Conservation (phyloP, 2,888 invertebrate genomes). For the Xestoiulus laeticollis region DNA sequence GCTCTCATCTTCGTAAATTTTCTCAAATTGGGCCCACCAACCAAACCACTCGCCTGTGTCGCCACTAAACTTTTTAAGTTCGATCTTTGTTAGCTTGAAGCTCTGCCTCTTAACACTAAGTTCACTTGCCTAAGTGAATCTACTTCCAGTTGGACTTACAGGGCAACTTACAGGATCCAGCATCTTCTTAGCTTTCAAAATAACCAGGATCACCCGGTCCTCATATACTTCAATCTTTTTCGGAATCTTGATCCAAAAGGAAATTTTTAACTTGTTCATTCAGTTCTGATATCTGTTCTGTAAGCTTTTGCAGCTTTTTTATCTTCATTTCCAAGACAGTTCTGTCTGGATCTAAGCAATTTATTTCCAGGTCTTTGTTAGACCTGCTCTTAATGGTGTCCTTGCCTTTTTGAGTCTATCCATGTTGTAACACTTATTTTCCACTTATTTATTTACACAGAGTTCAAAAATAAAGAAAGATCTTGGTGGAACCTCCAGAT, state of each 20-base stretch:
- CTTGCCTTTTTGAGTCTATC: not conserved
- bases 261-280: not conserved
- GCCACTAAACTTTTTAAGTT: not conserved
- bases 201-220: not conserved
- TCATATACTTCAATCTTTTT: not conserved
- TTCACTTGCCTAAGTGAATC: not conserved
- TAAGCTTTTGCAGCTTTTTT: not conserved
- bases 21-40: constrained; percentile 48
- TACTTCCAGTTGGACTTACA: not conserved
- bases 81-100: not conserved
- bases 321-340: not conserved
- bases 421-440: not conserved
- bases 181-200: not conserved
- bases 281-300: not conserved
- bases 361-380: not conserved
- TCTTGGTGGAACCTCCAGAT: no score
- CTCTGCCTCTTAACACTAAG: not conserved
- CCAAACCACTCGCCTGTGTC: not conserved
- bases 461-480: no score
- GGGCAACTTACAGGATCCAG: not conserved
- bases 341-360: not conserved
- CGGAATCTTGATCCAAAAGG: not conserved
- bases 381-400: not conserved
- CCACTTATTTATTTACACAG: no score
- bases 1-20: constrained; percentile 45